Evolutionary conservation across 2,888 invertebrate species (phyloP).

Genomic region (Acanthosepion esculentum): DNA sequence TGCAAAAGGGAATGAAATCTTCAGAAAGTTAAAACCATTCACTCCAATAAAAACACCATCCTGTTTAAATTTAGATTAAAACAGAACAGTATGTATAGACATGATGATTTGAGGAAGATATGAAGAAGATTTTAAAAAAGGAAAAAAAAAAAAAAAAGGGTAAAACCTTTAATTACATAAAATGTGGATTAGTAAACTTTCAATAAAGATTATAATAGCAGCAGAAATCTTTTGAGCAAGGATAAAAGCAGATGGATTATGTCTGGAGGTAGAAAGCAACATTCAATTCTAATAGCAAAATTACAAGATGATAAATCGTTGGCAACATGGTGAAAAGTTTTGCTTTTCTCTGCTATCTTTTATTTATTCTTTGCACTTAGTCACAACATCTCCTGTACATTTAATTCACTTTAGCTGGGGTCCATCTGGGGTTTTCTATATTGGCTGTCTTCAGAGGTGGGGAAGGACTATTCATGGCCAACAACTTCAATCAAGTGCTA

Average conservation of each 20-base stretch:
- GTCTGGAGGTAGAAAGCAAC: not conserved
- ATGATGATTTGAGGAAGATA: too few species aligned
- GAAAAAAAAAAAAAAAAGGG: not conserved
- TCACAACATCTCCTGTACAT: not conserved
- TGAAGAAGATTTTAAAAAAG: too few species aligned
- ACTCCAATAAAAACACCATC: too few species aligned
- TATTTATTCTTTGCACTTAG: slow-evolving; percentile 33
- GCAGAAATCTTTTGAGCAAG: not conserved
- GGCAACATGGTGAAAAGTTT: not conserved
- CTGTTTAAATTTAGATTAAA: too few species aligned
- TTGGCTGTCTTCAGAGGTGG: too few species aligned
- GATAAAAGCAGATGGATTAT: not conserved
- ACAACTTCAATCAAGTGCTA: too few species aligned
- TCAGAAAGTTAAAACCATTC: too few species aligned
- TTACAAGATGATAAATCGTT: slow-evolving; percentile 6
- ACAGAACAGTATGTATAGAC: too few species aligned
- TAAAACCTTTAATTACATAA: not conserved
- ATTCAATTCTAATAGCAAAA: not conserved
- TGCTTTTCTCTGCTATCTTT: not conserved
- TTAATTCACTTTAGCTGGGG: not conserved
- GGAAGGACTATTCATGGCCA: not conserved
- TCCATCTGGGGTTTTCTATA: too few species aligned
- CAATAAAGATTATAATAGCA: not conserved
- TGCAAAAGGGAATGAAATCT: too few species aligned
- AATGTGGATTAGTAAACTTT: not conserved